Evolutionary conservation across 2,113 vertebrate species (phyloP).

Genomic region (Microtus pennsylvanicus): DNA sequence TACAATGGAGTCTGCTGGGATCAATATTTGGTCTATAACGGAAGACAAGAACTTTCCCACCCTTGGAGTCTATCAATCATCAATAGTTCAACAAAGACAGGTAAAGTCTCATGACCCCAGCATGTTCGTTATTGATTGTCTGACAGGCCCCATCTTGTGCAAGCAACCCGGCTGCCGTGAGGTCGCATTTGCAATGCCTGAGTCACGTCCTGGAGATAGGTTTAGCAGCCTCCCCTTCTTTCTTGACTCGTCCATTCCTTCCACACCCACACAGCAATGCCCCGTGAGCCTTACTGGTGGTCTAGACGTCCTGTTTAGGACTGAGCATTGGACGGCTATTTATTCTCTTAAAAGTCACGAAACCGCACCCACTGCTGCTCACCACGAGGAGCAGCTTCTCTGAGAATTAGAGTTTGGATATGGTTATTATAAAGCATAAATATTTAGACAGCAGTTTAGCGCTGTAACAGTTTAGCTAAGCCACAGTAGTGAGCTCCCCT

Average conservation of each 20-base stretch:
- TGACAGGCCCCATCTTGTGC: neutral
- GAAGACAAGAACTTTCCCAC: neutral
- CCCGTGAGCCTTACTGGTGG: neutral
- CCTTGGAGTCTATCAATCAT: neutral
- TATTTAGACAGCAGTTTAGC: neutral
- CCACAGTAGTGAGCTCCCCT: neutral
- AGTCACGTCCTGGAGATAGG: neutral
- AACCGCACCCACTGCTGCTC: neutral
- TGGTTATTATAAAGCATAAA: neutral
- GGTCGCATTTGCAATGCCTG: neutral
- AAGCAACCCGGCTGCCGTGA: neutral
- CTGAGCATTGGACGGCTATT: neutral
- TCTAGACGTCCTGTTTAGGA: neutral
- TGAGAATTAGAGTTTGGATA: neutral
- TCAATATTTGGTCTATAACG: neutral
- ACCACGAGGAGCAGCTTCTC: neutral
- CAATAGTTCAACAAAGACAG: neutral
- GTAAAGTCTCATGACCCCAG: neutral
- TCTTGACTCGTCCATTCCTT: neutral
- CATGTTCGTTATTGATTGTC: neutral
- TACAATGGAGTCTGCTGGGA: neutral
- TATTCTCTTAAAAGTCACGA: neutral
- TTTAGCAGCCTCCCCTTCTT: neutral
- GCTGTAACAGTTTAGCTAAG: neutral
- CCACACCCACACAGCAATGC: no score